These are phyloP conservation scores for Ramphastos sulfuratus DNA, from an alignment of 2,113 vertebrate genomes.

Conservation along the genomic window DNA sequence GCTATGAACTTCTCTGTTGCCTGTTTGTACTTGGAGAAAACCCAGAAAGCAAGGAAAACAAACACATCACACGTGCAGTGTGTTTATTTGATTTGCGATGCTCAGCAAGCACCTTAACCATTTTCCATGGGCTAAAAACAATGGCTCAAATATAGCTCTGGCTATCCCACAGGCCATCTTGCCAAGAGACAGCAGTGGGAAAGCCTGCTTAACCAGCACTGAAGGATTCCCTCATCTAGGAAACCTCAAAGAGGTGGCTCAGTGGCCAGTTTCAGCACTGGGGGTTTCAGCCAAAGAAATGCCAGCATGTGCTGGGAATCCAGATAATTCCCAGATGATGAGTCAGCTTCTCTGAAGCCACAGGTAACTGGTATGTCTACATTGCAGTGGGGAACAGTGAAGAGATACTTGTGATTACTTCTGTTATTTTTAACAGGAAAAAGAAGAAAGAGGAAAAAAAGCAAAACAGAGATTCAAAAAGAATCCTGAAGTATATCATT, in stretches of 20 bases:
- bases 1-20: not conserved
- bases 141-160: not conserved
- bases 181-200: slow-evolving; percentile 7
- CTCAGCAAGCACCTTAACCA: not conserved
- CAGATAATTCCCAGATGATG: not conserved
- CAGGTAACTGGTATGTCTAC: not conserved
- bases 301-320: slow-evolving; percentile 10
- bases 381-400: not conserved
- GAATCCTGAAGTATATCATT: not conserved
- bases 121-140: not conserved
- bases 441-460: not conserved
- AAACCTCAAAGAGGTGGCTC: slow-evolving; percentile 61
- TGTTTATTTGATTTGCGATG: rapidly evolving
- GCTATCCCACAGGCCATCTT: not conserved
- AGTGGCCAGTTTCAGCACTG: slow-evolving; percentile 3
- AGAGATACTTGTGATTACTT: not conserved
- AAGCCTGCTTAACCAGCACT: slow-evolving; percentile 24
- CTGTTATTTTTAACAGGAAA: not conserved
- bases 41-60: slow-evolving; percentile 29
- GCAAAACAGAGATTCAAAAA: not conserved
- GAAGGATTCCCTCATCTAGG: slow-evolving; percentile 34
- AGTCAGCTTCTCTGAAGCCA: not conserved
- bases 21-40: not conserved
- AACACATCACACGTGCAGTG: not conserved
- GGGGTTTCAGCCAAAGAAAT: slow-evolving; percentile 12